Percentiles rank a stretch among this genome's conserved stretches.
phyloP scores from a whole-genome alignment of 2,888 invertebrate genomes.

The Galerucella pusilla region DNA sequence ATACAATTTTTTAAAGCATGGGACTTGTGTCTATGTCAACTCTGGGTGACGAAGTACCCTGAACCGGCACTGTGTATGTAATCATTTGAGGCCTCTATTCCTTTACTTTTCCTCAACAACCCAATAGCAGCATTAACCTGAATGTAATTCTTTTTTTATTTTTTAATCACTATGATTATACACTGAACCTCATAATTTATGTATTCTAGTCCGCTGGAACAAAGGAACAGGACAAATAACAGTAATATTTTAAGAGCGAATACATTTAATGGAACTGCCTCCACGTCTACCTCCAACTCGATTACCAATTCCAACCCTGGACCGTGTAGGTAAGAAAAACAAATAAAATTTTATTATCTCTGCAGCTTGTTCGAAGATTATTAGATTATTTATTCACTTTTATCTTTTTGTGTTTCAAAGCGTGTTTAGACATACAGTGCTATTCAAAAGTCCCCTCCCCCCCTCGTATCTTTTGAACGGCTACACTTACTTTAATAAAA shows the following conservation, averaged over 20 bases:
- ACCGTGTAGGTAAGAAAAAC: slow-evolving; percentile 58
- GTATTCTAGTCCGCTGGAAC: slow-evolving; percentile 71
- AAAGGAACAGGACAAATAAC: slow-evolving; percentile 70
- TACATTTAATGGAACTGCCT: slow-evolving; percentile 51
- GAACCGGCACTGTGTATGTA: no score
- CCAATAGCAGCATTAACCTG: neutral
- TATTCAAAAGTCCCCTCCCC: no score
- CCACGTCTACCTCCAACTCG: slow-evolving; percentile 54
- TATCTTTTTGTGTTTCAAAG: no score
- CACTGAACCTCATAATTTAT: slow-evolving; percentile 12
- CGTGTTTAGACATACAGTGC: no score
- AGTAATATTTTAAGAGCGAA: slow-evolving; percentile 64
- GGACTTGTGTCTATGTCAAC: no score
- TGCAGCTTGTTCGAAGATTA: neutral
- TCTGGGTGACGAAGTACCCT: no score
- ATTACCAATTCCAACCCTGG: slow-evolving; percentile 50
- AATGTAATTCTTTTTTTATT: neutral
- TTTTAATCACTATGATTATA: slow-evolving; percentile 20
- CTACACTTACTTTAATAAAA: no score
- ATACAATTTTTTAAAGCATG: no score
- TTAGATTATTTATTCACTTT: neutral
- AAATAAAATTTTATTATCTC: slow-evolving; percentile 1
- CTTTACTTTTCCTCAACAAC: neutral
- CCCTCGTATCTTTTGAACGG: no score
- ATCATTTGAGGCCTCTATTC: no score